Percentiles rank a stretch among this genome's conserved stretches.
Conservation (phyloP, 2,888 invertebrate species). For the Danaus chrysippus region DNA sequence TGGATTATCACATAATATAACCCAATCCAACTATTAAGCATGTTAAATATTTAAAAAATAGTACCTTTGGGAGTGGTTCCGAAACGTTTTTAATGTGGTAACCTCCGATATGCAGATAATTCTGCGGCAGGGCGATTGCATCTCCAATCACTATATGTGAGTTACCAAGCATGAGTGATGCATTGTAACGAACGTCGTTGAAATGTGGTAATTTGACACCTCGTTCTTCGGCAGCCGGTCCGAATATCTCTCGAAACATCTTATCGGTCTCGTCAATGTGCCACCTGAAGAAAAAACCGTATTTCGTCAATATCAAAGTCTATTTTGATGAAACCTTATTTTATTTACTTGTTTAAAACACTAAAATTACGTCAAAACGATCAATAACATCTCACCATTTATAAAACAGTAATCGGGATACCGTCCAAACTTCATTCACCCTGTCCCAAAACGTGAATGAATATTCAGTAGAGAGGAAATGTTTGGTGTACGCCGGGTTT, state of each 20-base stretch:
- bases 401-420: not conserved
- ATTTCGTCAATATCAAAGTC: not conserved
- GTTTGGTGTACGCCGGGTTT: constrained; percentile 8
- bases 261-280: constrained; percentile 16
- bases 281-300: not conserved
- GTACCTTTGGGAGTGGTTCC: constrained; percentile 46
- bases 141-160: constrained; percentile 49
- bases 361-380: no score
- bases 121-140: constrained; percentile 46
- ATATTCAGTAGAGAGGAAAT: not conserved
- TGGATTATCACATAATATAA: no score
- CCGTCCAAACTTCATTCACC: not conserved
- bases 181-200: constrained; percentile 45
- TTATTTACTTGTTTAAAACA: no score
- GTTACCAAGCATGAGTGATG: constrained; percentile 53
- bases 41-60: not conserved
- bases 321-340: no score
- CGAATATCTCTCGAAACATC: constrained; percentile 24
- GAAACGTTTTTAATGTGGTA: constrained; percentile 50
- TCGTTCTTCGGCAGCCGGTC: constrained; percentile 31
- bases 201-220: constrained; percentile 43
- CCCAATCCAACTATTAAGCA: no score
- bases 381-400: not conserved
- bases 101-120: constrained; percentile 51
- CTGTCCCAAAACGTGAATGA: not conserved